These are phyloP conservation scores for Tipula lateralis DNA, from an alignment of 2,888 invertebrate species.

Conservation along the genomic window DNA sequence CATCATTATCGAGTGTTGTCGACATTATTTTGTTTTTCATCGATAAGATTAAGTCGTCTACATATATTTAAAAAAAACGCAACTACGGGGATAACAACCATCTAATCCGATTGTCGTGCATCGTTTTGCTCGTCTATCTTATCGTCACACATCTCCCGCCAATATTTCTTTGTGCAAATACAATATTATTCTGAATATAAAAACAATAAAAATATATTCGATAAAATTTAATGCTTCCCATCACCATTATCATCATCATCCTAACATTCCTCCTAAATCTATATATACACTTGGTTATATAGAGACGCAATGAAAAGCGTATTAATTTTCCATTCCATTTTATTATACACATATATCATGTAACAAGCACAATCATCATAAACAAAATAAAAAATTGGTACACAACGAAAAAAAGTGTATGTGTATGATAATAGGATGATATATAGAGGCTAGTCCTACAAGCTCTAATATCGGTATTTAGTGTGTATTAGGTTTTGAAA, in stretches of 20 bases:
- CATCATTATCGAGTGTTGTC: background rate
- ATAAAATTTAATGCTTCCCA: background rate
- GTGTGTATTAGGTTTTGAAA: background rate
- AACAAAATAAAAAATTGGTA: background rate
- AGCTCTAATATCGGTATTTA: background rate
- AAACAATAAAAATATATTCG: constrained; percentile 1
- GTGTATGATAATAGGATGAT: background rate
- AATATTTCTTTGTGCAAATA: background rate
- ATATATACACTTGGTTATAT: background rate
- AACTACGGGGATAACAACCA: background rate
- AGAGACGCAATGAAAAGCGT: background rate
- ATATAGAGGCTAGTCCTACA: background rate
- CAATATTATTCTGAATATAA: background rate
- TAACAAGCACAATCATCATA: background rate
- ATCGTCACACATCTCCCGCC: background rate
- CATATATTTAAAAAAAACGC: background rate
- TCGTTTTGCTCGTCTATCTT: background rate
- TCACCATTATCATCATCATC: background rate
- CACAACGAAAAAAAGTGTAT: background rate
- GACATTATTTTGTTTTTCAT: background rate
- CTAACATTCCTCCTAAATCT: background rate
- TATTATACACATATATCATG: background rate
- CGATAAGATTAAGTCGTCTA: background rate
- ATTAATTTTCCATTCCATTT: background rate
- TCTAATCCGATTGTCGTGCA: background rate